Percentiles rank a stretch among this genome's conserved stretches.
These are phyloP conservation scores for Trissoscelio sp. DNA, from an alignment of 2,888 invertebrate genomes.

Conservation along the genomic window DNA sequence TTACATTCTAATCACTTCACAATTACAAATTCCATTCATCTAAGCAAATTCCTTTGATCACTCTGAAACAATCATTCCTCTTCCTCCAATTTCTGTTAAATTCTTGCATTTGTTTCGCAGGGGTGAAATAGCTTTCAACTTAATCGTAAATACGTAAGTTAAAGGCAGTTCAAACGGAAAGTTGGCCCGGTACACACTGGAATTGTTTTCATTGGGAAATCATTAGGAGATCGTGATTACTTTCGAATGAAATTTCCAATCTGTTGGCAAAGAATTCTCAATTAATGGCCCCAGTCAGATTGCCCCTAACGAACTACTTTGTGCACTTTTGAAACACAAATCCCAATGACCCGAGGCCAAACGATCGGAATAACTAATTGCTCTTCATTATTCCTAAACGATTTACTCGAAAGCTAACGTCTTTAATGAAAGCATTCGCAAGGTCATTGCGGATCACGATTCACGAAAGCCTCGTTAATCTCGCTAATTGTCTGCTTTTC, in stretches of 20 bases:
- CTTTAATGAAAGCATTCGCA: constrained; percentile 33
- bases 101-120: too few relatives aligned
- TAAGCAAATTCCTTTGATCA: too few relatives aligned
- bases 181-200: constrained; percentile 3
- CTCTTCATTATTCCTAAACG: constrained; percentile 47
- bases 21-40: too few relatives aligned
- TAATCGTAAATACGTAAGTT: constrained; percentile 17
- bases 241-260: constrained; percentile 33
- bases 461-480: constrained; percentile 26
- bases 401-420: constrained; percentile 25
- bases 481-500: constrained; percentile 30
- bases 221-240: constrained; percentile 26
- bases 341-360: constrained; percentile 19
- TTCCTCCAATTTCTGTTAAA: too few relatives aligned
- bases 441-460: constrained; percentile 34
- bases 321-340: constrained; percentile 20
- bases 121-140: constrained; percentile 29
- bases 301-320: constrained; percentile 35
- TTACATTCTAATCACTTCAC: too few relatives aligned
- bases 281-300: constrained; percentile 14
- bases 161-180: constrained; percentile 7
- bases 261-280: constrained; percentile 28
- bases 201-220: constrained; percentile 30
- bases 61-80: too few relatives aligned
- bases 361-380: constrained; percentile 40